Evolutionary conservation across 2,888 invertebrate species (phyloP).

Genomic region (Apamea anceps): DNA sequence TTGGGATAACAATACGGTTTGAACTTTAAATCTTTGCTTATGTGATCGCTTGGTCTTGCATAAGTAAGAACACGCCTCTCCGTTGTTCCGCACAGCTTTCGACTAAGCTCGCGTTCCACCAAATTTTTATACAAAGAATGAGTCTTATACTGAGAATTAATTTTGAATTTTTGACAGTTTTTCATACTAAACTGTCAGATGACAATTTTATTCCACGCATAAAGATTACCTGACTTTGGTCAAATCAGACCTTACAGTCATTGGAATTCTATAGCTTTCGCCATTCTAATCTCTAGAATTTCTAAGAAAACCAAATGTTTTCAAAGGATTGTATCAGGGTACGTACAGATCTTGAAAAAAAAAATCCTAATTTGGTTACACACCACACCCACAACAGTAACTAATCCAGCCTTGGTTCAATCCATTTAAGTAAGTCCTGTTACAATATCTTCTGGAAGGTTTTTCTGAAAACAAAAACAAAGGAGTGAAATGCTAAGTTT

Average conservation of each 20-base stretch:
- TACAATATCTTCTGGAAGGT: not conserved
- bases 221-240: no score
- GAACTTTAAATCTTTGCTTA: not conserved
- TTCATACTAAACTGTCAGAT: no score
- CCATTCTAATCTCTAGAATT: no score
- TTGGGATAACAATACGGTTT: not conserved
- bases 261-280: not conserved
- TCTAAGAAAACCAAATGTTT: no score
- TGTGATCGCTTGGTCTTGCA: not conserved
- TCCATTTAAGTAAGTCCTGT: not conserved
- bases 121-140: no score
- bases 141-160: no score
- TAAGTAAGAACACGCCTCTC: not conserved
- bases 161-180: no score
- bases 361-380: not conserved
- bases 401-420: not conserved
- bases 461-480: not conserved
- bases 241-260: no score
- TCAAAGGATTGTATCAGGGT: not conserved
- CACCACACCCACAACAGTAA: not conserved
- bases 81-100: not conserved
- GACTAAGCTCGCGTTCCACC: no score
- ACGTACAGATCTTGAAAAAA: not conserved
- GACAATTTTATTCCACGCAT: no score
- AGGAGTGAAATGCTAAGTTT: constrained; percentile 1